Conservation (phyloP, 2,888 invertebrate genomes). For the Drosophila mettleri region DNA sequence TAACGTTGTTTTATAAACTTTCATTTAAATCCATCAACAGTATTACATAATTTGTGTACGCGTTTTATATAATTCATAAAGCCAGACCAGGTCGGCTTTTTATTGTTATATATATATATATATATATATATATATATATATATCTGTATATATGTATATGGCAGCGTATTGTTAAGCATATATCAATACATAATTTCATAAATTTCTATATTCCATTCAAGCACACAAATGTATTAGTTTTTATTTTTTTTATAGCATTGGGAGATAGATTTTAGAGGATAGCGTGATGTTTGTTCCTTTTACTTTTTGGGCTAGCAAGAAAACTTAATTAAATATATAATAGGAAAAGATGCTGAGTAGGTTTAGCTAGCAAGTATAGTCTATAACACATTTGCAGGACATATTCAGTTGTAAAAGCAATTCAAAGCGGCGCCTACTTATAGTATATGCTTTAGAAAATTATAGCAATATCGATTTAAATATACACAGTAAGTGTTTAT, state of each 20-base stretch:
- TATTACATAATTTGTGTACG: slow-evolving; percentile 62
- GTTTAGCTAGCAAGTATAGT: slow-evolving; percentile 48
- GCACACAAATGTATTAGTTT: slow-evolving; percentile 20
- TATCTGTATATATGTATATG: slow-evolving; percentile 55
- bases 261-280: slow-evolving; percentile 38
- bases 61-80: slow-evolving; percentile 44
- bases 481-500: slow-evolving; percentile 45
- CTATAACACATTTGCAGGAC: slow-evolving; percentile 72
- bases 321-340: slow-evolving; percentile 23
- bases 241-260: slow-evolving; percentile 46
- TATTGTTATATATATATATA: no score
- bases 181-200: slow-evolving; percentile 65
- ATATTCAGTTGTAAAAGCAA: slow-evolving; percentile 68
- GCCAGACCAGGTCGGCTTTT: slow-evolving; percentile 64
- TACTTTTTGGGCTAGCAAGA: slow-evolving; percentile 27
- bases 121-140: slow-evolving; percentile 37
- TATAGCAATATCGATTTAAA: slow-evolving; percentile 38
- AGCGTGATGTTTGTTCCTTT: slow-evolving; percentile 38
- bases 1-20: slow-evolving; percentile 79
- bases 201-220: slow-evolving; percentile 15
- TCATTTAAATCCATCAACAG: slow-evolving; percentile 73
- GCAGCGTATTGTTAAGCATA: slow-evolving; percentile 75
- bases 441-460: slow-evolving; percentile 56
- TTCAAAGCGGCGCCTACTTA: slow-evolving; percentile 61
- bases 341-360: slow-evolving; percentile 20